phyloP scores from a whole-genome alignment of 2,797 vertebrate genomes.

The Brotula barbata region DNA sequence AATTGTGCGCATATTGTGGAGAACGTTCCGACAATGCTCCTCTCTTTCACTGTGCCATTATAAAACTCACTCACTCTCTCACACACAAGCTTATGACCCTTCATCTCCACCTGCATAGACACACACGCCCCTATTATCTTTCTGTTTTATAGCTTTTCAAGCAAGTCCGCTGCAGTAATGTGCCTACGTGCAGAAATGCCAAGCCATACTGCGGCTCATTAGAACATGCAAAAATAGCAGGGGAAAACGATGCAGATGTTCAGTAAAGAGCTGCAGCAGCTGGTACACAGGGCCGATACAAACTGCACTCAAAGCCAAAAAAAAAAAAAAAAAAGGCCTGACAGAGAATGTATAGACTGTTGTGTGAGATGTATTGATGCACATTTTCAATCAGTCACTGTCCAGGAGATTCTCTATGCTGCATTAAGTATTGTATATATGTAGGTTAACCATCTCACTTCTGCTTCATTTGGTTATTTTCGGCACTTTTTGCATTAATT shows the following conservation, averaged over 20 bases:
- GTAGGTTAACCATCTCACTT: too few species aligned
- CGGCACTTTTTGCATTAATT: too few species aligned
- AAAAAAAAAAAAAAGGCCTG: background rate
- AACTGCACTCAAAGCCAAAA: slow-evolving; percentile 28
- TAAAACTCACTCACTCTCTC: background rate
- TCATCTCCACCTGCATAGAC: slow-evolving; percentile 1
- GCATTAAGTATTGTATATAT: too few species aligned
- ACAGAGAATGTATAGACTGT: slow-evolving; percentile 4
- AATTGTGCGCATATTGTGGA: slow-evolving; percentile 3
- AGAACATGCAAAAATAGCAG: slow-evolving; percentile 44
- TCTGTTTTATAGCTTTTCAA: slow-evolving; percentile 13
- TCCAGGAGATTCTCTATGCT: too few species aligned
- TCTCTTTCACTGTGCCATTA: slow-evolving; percentile 3
- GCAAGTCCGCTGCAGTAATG: slow-evolving; percentile 23
- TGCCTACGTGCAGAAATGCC: slow-evolving; percentile 38
- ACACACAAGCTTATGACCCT: slow-evolving; percentile 2
- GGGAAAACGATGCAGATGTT: slow-evolving; percentile 58
- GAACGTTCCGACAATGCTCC: background rate
- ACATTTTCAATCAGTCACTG: too few species aligned
- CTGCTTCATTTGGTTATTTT: slow-evolving; percentile 13
- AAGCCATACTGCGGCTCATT: slow-evolving; percentile 46
- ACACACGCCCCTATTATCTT: background rate
- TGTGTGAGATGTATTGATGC: background rate
- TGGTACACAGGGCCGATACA: background rate
- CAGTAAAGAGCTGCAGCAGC: slow-evolving; percentile 43